Base-by-base conservation (phyloP, 2,888 invertebrate species). In the Euclidia mi region DNA sequence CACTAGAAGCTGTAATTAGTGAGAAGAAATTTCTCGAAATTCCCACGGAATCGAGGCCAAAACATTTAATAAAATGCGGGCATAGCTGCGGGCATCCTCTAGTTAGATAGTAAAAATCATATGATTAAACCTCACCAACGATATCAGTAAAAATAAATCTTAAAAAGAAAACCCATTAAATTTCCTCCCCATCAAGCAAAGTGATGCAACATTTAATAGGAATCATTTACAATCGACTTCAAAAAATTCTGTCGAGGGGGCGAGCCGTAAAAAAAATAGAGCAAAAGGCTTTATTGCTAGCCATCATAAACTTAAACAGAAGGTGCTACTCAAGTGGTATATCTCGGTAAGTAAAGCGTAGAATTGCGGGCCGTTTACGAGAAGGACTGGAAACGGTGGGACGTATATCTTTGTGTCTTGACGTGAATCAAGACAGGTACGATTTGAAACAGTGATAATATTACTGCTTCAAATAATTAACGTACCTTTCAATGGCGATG, bases 261-360 rank as follows among this genome's bases (percentile, higher is more conserved):
- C 35, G 61, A 55, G 52, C 69, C 70, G 65, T 74, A 80, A 78
- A 79, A 66, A 53, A 78, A 71, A 79, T 68, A 85, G 84, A 87
- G 87, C 87, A 85, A 67, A 73, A 77, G 81, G 75, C 79, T 87
- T 88, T 88, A 87, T 81, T 85, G 81, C 81, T 66, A 70, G 70
- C 84, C 75, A 81, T 84, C 82, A 82, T 81, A 82, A 83, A 81
- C 73, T 78, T 81, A 80, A 80, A 78, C 73, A 72, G 74, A 68
- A 72, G 78, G 76, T 76, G 75, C 69, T 74, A 66, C 76, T 73
- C 53, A 73, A 80, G 70, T 67, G 60, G 66, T 73, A 78, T 78
- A 79, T 79, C 79, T 73, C 52, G 49, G 65, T 60, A 56, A 61
- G 69, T 68, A 61, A 71, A 70, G 58, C 65, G 47, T 42, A 29